Evolutionary conservation across 2,113 vertebrate genomes (phyloP), one percentile per base, ranked within the genome.

Genomic region (Collichthys lucidus): DNA sequence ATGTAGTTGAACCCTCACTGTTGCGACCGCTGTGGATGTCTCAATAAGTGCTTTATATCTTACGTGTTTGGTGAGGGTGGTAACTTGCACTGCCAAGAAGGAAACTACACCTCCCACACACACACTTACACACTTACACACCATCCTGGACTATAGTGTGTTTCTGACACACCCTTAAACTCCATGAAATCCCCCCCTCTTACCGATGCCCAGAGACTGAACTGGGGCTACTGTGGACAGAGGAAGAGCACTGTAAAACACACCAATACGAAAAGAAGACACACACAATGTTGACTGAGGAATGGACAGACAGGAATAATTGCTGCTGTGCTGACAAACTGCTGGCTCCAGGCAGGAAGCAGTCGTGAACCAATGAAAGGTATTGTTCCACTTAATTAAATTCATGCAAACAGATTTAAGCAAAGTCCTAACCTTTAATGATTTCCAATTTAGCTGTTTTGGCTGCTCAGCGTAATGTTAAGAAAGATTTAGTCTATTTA

Each of bases 21-120:
- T 84, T 80, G 78, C 67, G 82, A 92, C 92, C 85, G 91, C 92
- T 86, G 86, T 90, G 89, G 91, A 94, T 92, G 91, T 92, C 86
- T 93, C 88, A 91, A 89, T 91, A 94, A 95, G 93, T 94, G 94
- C 94, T 94, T 95, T 94, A 94, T 83, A 88, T 82, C 84, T 65
- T 61, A 56, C 69, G 72, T 84, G 83, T 92, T 82, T 83, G 73
- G 84, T 75, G 82, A 89, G 74, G 90, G 72, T 63, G 86, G 68
- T 47, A 68, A 86, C 80, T 88, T 83, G 86, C 83, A 88, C 88
- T 92, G 94, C 92, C 93, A 93, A 91, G 92, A 92, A 76, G 88
- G 74, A 86, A 79, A 74, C 77, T 77, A 47, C 77, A 70, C 79
- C 78, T 74, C 73, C 64, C 53, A 66, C 69, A 55, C 81, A 76